Evolutionary conservation across 2,113 vertebrate genomes (phyloP), one percentile per base, ranked within the genome.

Genomic region (Poecile atricapillus): DNA sequence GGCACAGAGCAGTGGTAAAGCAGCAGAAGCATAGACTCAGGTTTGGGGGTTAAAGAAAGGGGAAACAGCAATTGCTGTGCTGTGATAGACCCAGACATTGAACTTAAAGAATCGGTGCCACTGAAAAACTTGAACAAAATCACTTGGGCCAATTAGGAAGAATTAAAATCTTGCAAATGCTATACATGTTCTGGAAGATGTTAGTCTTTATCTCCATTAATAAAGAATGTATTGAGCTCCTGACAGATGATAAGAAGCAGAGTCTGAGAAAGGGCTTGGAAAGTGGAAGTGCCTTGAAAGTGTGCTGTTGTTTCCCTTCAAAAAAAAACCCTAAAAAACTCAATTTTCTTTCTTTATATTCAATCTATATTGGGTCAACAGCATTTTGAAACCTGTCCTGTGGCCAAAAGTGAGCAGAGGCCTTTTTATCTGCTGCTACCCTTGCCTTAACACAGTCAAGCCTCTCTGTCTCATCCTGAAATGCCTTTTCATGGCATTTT

Each of bases 131-230:
- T 35, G 22, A 92, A 75, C 22, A 56, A 76, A 94, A 74, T 28
- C 7, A 75, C 5, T 31, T 86, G 47, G 44, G 18, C 17, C 37
- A 56, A 16, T 64, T 68, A 75, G 17, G 58, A 84, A 41, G 11
- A 95, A 82, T 62, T 63, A 89, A 64, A 89, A 39, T 59, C n/a
- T 87, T 94, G 53, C 22, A 89, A 78, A 63, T 23, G 24, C 5
- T 67, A 52, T 8, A n/a, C 15, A 7, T 55, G 28, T 55, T 77
- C 33, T 55, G 50, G 15, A 71, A 88, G 71, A n/a, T 50, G 44
- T 47, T 92, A 24, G 31, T 83, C 43, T 85, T 49, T 20, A 18
- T 37, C 20, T 71, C 49, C 78, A 17, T 53, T 53, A 62, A 55
- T 83, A 80, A 71, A 92, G 65, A 70, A 53, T 24, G 6, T 56